Conservation (phyloP, 2,797 vertebrate species). For the Pempheris klunzingeri region DNA sequence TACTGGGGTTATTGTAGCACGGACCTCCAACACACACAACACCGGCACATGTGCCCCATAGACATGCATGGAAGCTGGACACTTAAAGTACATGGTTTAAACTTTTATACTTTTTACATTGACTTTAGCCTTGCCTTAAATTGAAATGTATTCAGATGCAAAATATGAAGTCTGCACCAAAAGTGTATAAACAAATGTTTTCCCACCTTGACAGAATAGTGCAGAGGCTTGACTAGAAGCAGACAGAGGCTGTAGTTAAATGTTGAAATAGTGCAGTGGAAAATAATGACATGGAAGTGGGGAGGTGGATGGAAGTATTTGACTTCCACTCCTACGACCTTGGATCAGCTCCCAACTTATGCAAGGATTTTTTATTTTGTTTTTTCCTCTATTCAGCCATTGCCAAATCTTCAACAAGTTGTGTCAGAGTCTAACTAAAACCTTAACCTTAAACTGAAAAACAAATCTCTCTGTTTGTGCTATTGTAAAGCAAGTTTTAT, state of each 20-base stretch:
- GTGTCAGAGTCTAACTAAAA: not conserved
- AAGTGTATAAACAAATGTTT: not conserved
- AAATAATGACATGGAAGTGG: conserved; percentile 38
- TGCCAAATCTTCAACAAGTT: not conserved
- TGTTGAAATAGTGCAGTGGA: conserved; percentile 33
- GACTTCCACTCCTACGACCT: conserved; percentile 24
- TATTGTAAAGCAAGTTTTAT: not conserved
- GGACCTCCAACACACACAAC: not conserved
- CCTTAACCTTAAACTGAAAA: not conserved
- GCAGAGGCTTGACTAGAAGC: not conserved
- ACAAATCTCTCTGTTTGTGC: not conserved
- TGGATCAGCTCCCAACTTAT: conserved; percentile 20
- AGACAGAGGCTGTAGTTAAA: not conserved
- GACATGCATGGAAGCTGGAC: not conserved
- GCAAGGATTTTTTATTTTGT: not conserved
- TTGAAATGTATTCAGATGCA: conserved; percentile 2
- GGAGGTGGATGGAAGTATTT: conserved; percentile 38
- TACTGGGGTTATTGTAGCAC: not conserved
- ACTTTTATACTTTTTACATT: not conserved
- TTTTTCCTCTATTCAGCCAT: not conserved
- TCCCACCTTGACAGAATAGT: conserved; percentile 3
- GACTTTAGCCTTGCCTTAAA: not conserved
- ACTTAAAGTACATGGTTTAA: not conserved
- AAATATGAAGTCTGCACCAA: not conserved
- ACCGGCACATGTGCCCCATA: not conserved